Conservation (phyloP, 1,140 invertebrate genomes). For the Aleiodes sp. region DNA sequence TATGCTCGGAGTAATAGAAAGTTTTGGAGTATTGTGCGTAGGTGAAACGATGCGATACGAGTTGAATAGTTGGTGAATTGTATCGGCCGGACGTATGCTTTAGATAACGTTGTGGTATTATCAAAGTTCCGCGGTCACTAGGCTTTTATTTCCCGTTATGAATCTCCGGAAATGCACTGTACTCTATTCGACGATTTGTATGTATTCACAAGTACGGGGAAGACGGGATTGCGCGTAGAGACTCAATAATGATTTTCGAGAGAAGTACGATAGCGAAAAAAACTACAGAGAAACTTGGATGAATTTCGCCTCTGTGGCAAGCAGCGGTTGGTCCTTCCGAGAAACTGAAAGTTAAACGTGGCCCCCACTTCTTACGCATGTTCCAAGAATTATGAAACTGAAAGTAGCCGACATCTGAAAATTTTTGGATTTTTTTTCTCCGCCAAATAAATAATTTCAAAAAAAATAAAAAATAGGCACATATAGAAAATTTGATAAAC, state of each 20-base stretch:
- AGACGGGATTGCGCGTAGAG: not conserved
- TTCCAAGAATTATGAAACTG: no score
- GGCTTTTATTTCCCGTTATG: constrained; percentile 32
- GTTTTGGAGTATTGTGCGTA: not conserved
- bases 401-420: no score
- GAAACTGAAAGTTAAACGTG: no score
- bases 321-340: no score
- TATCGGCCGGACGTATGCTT: constrained; percentile 50
- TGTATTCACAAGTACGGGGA: no score
- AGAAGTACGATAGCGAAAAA: not conserved
- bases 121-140: constrained; percentile 30
- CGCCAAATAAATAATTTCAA: no score
- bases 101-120: constrained; percentile 48
- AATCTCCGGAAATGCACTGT: constrained; percentile 25
- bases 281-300: no score
- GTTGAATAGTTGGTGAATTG: constrained; percentile 16
- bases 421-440: no score
- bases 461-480: no score
- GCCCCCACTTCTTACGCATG: no score
- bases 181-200: not conserved
- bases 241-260: not conserved
- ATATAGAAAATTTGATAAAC: no score
- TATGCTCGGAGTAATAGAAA: not conserved
- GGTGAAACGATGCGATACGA: not conserved
- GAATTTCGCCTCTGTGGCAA: no score